Base-by-base conservation (phyloP, 2,888 invertebrate genomes). In the Leucophenga maculata region DNA sequence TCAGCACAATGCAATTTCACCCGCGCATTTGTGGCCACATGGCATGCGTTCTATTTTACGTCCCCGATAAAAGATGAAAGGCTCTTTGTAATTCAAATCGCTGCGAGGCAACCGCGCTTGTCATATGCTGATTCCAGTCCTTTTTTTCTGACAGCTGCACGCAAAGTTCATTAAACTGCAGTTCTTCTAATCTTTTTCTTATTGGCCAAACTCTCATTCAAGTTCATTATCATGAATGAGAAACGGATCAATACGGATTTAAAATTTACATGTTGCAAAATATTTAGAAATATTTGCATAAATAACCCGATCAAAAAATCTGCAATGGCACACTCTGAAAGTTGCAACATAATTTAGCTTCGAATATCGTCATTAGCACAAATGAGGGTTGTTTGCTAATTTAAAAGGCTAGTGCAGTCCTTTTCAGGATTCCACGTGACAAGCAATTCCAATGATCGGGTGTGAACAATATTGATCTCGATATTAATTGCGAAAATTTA, bases 11-110 rank as follows among this genome's bases (percentile, higher is more conserved):
- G 1, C 26, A 9, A 26, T n/a, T 57, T 72, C 77, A 26, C 82
- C 79, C 78, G 73, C 79, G 73, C 76, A 71, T 74, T 74, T 82
- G 74, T 69, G 78, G 72, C 77, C 83, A 83, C 75, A 83, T 79
- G 78, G 46, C 75, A 48, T 69, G 16, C 18, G 60, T 57, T 26
- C 39, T 39, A 11, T 39, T 26, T 20, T n/a, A 9, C 22, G 9
- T 20, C 8, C 32, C 18, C 9, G 14, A 62, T 8, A 3, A 62
- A 50, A 62, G 48, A 31, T 65, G 62, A 65, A 39, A 39, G 39
- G 20, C 16, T 67, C 48, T 67, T 76, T 71, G 66, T 69, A 69
- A 72, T 73, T 78, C 48, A 73, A 72, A 77, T 73, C 69, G 67
- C 48, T 48, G 48, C 48, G 44, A 16, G 32, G 67, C 67, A 46